phyloP scores from a whole-genome alignment of 2,113 vertebrate species.

The Austrofundulus limnaeus region DNA sequence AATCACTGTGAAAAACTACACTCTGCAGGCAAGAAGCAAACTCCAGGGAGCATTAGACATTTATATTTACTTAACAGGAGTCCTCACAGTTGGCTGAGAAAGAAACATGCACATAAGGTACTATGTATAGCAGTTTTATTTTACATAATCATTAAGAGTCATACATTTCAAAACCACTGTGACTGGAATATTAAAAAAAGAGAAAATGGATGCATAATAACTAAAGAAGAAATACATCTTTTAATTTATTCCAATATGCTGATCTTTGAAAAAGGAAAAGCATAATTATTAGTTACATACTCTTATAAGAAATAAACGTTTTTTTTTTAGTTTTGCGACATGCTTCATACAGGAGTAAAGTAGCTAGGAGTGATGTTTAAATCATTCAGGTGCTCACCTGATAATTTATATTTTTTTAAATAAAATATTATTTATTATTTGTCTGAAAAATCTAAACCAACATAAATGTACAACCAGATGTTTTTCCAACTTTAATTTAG shows the following conservation, averaged over 20 bases:
- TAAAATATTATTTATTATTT: too few relatives aligned
- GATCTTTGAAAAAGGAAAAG: background rate
- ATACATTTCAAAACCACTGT: background rate
- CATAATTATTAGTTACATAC: background rate
- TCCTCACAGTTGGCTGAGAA: conserved; percentile 11
- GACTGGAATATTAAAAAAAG: too few relatives aligned
- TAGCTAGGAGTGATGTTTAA: background rate
- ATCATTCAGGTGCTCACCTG: too few relatives aligned
- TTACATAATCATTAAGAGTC: background rate
- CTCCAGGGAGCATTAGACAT: conserved; percentile 47
- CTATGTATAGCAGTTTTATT: background rate
- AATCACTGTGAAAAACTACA: conserved; percentile 60
- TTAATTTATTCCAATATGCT: background rate
- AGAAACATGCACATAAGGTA: background rate
- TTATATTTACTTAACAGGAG: conserved; percentile 54
- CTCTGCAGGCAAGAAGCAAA: conserved; percentile 48
- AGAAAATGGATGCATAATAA: too few relatives aligned
- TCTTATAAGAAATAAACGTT: background rate
- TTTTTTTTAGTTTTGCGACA: too few relatives aligned
- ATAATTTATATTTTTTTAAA: too few relatives aligned
- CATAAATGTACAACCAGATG: too few relatives aligned
- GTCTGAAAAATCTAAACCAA: too few relatives aligned
- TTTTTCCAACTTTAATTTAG: too few relatives aligned
- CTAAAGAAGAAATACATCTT: background rate
- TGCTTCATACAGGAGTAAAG: background rate